Evolutionary conservation across 1,140 invertebrate species (phyloP).

Genomic region (Carposina sasakii): DNA sequence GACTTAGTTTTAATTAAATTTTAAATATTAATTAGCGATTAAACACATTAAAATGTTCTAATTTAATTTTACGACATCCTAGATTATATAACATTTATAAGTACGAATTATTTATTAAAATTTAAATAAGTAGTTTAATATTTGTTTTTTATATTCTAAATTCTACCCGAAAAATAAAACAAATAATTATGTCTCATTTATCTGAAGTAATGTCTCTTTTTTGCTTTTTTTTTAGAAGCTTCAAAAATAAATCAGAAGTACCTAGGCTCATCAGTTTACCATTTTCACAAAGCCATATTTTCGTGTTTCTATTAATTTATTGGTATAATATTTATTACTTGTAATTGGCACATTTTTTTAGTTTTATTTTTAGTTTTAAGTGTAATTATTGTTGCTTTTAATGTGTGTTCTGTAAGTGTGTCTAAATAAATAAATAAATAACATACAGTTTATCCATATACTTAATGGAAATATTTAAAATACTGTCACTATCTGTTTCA

Average conservation of each 20-base stretch:
- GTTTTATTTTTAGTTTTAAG: not conserved
- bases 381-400: not conserved
- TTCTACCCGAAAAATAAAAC: slow-evolving; percentile 33
- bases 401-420: not conserved
- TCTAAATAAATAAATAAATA: not conserved
- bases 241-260: slow-evolving; percentile 38
- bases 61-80: slow-evolving; percentile 17
- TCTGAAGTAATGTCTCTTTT: no score
- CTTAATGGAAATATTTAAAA: not conserved
- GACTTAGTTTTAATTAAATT: slow-evolving; percentile 41
- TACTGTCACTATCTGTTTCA: not conserved
- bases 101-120: slow-evolving; percentile 41
- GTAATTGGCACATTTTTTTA: not conserved
- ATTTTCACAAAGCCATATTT: slow-evolving; percentile 41
- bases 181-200: slow-evolving; percentile 28
- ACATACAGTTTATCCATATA: not conserved
- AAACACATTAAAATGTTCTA: slow-evolving; percentile 44
- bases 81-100: slow-evolving; percentile 50
- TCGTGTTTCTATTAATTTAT: slow-evolving; percentile 15
- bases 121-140: slow-evolving; percentile 27
- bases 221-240: slow-evolving; percentile 31
- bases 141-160: slow-evolving; percentile 26
- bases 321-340: slow-evolving; percentile 7
- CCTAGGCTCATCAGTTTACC: slow-evolving; percentile 40
- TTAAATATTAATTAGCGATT: slow-evolving; percentile 40